Percentiles rank a stretch among this genome's conserved stretches.
Evolutionary conservation across 2,888 invertebrate genomes (phyloP).

Genomic region (Drosophila phalerata): DNA sequence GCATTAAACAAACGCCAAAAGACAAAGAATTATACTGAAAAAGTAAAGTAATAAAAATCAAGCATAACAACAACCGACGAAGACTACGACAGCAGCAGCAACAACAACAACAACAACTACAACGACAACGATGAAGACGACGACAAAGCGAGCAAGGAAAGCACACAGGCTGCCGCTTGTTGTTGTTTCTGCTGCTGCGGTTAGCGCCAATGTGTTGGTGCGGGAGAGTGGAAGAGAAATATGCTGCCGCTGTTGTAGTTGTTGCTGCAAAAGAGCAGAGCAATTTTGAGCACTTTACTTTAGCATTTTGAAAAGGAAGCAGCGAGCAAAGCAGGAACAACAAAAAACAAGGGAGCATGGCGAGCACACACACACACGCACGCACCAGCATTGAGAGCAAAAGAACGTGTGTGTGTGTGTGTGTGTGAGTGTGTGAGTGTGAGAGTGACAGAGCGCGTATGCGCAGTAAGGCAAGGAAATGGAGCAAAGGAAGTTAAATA

Average conservation of each 20-base stretch:
- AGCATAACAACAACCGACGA: conserved; percentile 66
- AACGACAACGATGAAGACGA: conserved; percentile 18
- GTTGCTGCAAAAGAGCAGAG: conserved; percentile 52
- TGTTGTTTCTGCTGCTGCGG: conserved; percentile 40
- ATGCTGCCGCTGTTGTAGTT: conserved; percentile 25
- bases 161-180: conserved; percentile 46
- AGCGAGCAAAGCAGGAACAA: conserved; percentile 64
- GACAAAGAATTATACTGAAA: conserved; percentile 78
- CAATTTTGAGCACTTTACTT: conserved; percentile 82
- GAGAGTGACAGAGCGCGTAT: conserved; percentile 32
- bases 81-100: conserved; percentile 26
- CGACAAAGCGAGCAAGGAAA: conserved; percentile 53
- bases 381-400: conserved; percentile 13
- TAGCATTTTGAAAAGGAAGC: conserved; percentile 71
- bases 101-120: conserved; percentile 19
- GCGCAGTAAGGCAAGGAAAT: conserved; percentile 53
- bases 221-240: conserved; percentile 34
- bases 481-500: conserved; percentile 55
- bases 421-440: too few relatives aligned
- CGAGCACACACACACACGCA: conserved; percentile 27
- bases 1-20: conserved; percentile 75
- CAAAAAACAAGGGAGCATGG: conserved; percentile 67
- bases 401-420: conserved; percentile 5
- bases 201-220: conserved; percentile 15
- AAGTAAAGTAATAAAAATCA: conserved; percentile 78